Base-by-base conservation (phyloP, 2,797 vertebrate genomes). In the Macrochelys suwanniensis region DNA sequence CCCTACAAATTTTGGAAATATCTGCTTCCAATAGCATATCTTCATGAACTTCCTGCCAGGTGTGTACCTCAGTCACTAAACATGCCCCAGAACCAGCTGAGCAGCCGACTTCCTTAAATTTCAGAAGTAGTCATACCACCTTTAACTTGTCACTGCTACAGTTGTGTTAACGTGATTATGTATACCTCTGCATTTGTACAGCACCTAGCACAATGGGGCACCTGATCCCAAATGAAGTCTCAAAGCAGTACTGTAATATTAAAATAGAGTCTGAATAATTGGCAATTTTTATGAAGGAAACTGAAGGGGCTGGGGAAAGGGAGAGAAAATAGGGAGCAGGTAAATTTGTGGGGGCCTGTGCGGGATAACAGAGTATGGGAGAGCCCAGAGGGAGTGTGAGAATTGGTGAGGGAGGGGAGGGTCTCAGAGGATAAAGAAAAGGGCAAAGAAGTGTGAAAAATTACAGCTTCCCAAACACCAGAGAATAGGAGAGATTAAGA, bases 371-470 rank as follows among this genome's bases (percentile, higher is more conserved):
- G 80, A 94, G 85, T 16, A 61, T 1, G 15, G 31, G 12, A 28
- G 19, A 42, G 68, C 37, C 6, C 42, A 21, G n/a, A 85, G 49
- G 80, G 56, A 92, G 84, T 45, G 28, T 76, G 50, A 25, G 93
- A 95, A 93, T 68, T 81, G 47, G 49, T 90, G 53, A 92, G 86
- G 33, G 5, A 65, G 92, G 86, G 33, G 5, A 65, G 88, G 50
- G 37, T 45, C 74, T 92, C 54, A 74, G 28, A 89, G 80, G 91
- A 85, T n/a, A 83, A 96, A 88, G 33, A 42, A 74, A 21, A 11
- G 42, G 12, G 10, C 19, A 45, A 74, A 74, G 13, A 25, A 74
- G 23, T 23, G 42, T 25, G 42, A 74, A 45, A 45, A 11, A 45
- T 74, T 45, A 74, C 23, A 37, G 42, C 68, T 74, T 74, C 37